Evolutionary conservation across 2,888 invertebrate species (phyloP).

Genomic region (Polylopha cassiicola): DNA sequence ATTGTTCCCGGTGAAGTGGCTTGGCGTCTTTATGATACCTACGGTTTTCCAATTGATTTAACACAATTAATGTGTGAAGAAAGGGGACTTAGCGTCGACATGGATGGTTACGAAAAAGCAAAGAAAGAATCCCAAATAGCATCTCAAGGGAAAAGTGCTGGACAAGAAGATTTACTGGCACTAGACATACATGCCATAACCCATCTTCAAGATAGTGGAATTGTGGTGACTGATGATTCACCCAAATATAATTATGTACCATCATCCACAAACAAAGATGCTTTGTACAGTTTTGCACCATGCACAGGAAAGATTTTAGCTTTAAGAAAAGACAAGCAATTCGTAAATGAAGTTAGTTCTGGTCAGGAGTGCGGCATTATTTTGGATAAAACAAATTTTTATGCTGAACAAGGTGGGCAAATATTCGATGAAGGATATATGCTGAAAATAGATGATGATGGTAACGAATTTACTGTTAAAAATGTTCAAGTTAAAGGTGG

Average conservation of each 20-base stretch:
- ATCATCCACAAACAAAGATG: constrained; percentile 78
- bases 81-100: constrained; percentile 91
- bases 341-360: constrained; percentile 87
- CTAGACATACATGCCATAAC: constrained; percentile 97
- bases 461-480: constrained; percentile 92
- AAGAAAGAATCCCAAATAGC: constrained; percentile 92
- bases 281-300: constrained; percentile 85
- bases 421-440: constrained; percentile 97
- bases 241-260: constrained; percentile 93
- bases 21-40: constrained; percentile 99
- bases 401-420: constrained; percentile 99
- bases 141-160: constrained; percentile 91
- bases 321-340: constrained; percentile 86
- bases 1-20: constrained; percentile 96
- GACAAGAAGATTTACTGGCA: constrained; percentile 88
- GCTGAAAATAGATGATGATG: constrained; percentile 88
- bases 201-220: constrained; percentile 86
- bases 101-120: constrained; percentile 93
- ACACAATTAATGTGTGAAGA: constrained; percentile 99
- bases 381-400: constrained; percentile 95
- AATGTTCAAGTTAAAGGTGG: constrained; percentile 97
- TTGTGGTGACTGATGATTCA: constrained; percentile 92
- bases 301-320: constrained; percentile 89
- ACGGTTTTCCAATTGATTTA: constrained; percentile 98
- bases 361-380: constrained; percentile 95